Base-by-base conservation (phyloP, 2,113 vertebrate species). In the Narcine bancroftii region DNA sequence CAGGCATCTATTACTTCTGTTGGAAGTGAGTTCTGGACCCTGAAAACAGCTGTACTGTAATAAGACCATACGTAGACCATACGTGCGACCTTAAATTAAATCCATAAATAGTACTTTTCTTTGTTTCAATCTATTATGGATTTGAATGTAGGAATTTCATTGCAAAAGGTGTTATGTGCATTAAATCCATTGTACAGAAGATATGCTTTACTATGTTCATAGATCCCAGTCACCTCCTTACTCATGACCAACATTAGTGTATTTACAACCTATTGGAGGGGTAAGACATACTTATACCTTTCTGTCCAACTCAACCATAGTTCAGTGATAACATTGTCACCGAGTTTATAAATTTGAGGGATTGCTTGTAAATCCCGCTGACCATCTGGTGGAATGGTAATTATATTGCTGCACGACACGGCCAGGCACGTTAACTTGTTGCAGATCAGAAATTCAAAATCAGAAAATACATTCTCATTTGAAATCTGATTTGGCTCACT, bases 1-100 rank as follows among this genome's bases (percentile, higher is more conserved):
- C 81, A 85, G 81, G 81, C 60, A 85, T 85, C 81, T 50, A 85
- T 85, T n/a, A 85, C 60, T 85, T 85, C 81, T n/a, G 81, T 85
- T 85, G 53, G 81, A 53, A 85, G 33, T 36, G 50, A 56, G 53
- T 92, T 39, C 47, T 73, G 73, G 29, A 50, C 92, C n/a, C 45
- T 92, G 66, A 50, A 92, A 72, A 10, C 66, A 92, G 45, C 39
- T 92, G 73, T 72, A 36, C 50, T 60, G 71, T 72, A 92, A 33
- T 11, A 72, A 92, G 73, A 47, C 21, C 92, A 92, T 76, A 15
- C 72, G 66, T 36, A 71, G 92, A 72, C 92, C 72, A 39, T 66
- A 92, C 3, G 36, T 71, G 91, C 33, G 29, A 42, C 11, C 71
- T 69, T 91, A 26, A 63, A 26, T 69, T 92, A n/a, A 24, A 69